Conservation (phyloP, 2,113 vertebrate species). For the Rhipidura dahli region DNA sequence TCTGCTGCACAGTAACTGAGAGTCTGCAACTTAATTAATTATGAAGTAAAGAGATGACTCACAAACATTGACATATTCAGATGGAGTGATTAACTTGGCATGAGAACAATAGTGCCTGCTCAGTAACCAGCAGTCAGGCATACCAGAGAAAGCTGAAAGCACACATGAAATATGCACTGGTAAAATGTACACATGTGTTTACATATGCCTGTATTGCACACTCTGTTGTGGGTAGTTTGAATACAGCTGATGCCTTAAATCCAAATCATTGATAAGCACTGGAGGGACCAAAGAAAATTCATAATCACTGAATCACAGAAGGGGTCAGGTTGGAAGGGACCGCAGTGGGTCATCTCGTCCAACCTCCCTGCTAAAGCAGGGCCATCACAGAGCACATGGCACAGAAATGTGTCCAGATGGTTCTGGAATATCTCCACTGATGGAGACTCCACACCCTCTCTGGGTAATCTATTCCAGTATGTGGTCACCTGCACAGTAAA, state of each 20-base stretch:
- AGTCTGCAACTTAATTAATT: not conserved
- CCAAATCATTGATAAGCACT: conserved; percentile 19
- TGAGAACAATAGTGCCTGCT: not conserved
- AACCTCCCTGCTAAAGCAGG: not conserved
- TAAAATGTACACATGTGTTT: not conserved
- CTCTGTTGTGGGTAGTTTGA: not conserved
- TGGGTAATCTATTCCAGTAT: not conserved
- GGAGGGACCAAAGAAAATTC: conserved; percentile 13
- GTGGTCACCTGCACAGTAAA: not conserved
- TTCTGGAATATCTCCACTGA: not conserved
- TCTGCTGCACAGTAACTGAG: not conserved
- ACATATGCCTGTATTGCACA: not conserved
- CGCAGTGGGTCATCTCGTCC: not conserved
- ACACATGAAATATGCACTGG: not conserved
- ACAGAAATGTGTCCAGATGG: not conserved
- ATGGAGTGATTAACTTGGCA: not conserved
- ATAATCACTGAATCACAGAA: not conserved
- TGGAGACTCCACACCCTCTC: not conserved
- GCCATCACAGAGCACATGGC: not conserved
- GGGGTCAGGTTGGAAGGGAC: not conserved
- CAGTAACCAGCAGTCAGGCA: not conserved
- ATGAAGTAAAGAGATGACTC: not conserved
- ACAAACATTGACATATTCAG: conserved; percentile 15
- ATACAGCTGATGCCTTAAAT: conserved; percentile 28
- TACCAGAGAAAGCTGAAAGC: conserved; percentile 1